These are phyloP conservation scores for Pollenia amentaria DNA, from an alignment of 2,888 invertebrate species.

Conservation along the genomic window DNA sequence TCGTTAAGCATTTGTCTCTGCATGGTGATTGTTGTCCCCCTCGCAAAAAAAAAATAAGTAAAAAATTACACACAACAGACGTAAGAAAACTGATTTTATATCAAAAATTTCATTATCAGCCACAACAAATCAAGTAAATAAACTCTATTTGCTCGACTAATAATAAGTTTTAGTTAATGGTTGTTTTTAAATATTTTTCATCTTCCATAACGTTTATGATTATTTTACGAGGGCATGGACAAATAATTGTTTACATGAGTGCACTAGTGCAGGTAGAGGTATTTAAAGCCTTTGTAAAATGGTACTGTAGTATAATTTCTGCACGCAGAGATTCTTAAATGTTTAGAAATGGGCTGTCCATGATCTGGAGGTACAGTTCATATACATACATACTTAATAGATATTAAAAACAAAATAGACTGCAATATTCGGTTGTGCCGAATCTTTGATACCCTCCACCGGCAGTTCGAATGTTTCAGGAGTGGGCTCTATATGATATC, in stretches of 20 bases:
- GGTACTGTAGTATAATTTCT: background rate
- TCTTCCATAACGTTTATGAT: conserved; percentile 4
- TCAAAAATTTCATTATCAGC: conserved; percentile 61
- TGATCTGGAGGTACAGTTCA: no score
- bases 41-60: conserved; percentile 1
- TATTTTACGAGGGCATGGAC: conserved; percentile 23
- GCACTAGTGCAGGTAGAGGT: background rate
- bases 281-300: background rate
- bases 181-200: conserved; percentile 15
- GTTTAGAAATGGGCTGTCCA: background rate
- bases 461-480: no score
- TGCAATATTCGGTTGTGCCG: no score
- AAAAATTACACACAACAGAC: conserved; percentile 1
- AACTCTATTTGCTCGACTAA: conserved; percentile 61
- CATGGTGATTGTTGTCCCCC: conserved; percentile 1
- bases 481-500: no score
- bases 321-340: conserved; percentile 3
- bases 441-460: no score
- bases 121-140: conserved; percentile 61
- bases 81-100: conserved; percentile 47
- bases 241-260: conserved; percentile 18
- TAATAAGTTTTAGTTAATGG: conserved; percentile 44
- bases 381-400: no score
- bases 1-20: conserved; percentile 16
- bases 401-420: no score